Base-by-base conservation (phyloP, 2,797 vertebrate genomes). In the Sparus aurata region DNA sequence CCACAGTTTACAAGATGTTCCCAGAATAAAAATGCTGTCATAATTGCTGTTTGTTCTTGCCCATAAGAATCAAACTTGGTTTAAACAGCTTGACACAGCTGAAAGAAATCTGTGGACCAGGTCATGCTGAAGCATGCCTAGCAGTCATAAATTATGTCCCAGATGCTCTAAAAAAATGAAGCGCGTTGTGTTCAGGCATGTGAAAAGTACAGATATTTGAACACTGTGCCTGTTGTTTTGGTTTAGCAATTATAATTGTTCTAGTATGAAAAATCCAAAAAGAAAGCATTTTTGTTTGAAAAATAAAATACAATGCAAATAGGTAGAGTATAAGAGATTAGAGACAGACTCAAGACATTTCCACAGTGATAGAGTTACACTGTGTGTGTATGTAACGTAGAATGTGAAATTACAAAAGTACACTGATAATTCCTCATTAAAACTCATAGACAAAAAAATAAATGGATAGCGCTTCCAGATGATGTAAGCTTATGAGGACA, bases 51-150 rank as follows among this genome's bases (percentile, higher is more conserved):
- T 62, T 45, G 16, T 53, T 77, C 38, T 54, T n/a, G 43, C 12
- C 18, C 49, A 3, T 25, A 22, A 13, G 41, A 22, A 34, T 60
- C 2, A 23, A 60, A 47, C n/a, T 45, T 16, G 5, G n/a, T 59
- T 57, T 47, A 16, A 41, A 41, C 41, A 46, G 41, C 38, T 22
- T 43, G 9, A 63, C 57, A 11, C 46, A 16, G 58, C 46, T 61
- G 12, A 58, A 53, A 45, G n/a, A 38, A 12, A 12, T 63, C 20
- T 67, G 43, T 41, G n/a, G 41, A 77, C 23, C 34, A 23, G 60
- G 45, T 83, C 87, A 50, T 75, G 92, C 60, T 84, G 45, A 34
- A 79, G 57, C 93, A 62, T 20, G 84, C 49, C 54, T 18, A 27
- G 22, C 58, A n/a, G 30, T 70, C 60, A 38, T 43, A 67, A 53